These are phyloP conservation scores for Lypha dubia DNA, from an alignment of 2,888 invertebrate genomes.

Conservation along the genomic window DNA sequence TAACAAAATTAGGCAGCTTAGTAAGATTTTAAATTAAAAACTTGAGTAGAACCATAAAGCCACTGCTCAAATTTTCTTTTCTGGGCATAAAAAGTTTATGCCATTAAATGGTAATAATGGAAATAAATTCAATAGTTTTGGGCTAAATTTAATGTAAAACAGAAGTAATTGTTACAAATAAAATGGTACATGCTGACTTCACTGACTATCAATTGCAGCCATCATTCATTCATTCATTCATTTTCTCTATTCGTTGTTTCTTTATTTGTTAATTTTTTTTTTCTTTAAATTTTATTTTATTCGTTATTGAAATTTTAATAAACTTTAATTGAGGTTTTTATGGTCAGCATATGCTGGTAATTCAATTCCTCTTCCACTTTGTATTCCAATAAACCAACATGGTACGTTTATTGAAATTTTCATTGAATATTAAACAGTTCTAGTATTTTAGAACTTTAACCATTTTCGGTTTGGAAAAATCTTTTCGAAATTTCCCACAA, in stretches of 20 bases:
- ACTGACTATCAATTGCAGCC: neutral
- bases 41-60: no score
- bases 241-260: neutral
- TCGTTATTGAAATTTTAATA: slow-evolving; percentile 58
- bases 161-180: neutral
- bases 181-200: neutral
- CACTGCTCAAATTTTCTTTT: no score
- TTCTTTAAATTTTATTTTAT: slow-evolving; percentile 5
- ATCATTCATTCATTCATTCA: neutral
- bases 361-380: slow-evolving; percentile 16
- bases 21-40: no score
- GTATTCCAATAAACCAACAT: slow-evolving; percentile 56
- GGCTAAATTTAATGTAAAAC: neutral
- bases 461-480: slow-evolving; percentile 43
- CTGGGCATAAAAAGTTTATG: no score
- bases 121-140: slow-evolving; percentile 2
- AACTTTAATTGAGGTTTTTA: slow-evolving; percentile 60
- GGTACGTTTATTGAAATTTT: slow-evolving; percentile 64
- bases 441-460: slow-evolving; percentile 31
- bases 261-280: neutral
- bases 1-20: no score
- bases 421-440: slow-evolving; percentile 57
- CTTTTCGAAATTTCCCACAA: slow-evolving; percentile 22
- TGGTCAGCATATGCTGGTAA: slow-evolving; percentile 55
- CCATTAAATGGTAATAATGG: neutral